Conservation (phyloP, 2,113 vertebrate genomes). For the Numenius arquata region DNA sequence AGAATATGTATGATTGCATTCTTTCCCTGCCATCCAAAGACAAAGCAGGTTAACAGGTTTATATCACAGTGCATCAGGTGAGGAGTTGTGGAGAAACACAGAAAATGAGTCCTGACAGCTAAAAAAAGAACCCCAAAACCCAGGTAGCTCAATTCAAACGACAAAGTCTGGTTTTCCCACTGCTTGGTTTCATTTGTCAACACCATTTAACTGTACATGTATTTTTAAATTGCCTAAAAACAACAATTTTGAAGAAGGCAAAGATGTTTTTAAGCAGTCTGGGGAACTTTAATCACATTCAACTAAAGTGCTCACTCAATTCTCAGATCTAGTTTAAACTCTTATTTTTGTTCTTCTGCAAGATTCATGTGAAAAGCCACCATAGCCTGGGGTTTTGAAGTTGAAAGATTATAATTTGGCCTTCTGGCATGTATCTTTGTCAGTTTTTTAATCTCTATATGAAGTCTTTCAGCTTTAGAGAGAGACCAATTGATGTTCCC, state of each 20-base stretch:
- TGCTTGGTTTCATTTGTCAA: constrained; percentile 52
- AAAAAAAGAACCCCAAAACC: not conserved
- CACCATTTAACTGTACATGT: not conserved
- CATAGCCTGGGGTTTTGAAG: constrained; percentile 63
- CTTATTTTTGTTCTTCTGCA: constrained; percentile 66
- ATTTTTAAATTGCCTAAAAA: constrained; percentile 34
- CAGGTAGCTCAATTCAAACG: constrained; percentile 5
- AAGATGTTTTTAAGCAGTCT: constrained; percentile 23
- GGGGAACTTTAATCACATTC: constrained; percentile 42
- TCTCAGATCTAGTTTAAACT: constrained; percentile 55
- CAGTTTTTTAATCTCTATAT: constrained; percentile 67
- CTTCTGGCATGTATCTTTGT: constrained; percentile 62
- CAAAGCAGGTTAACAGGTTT: not conserved
- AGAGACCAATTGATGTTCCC: constrained; percentile 43
- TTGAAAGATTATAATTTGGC: constrained; percentile 65
- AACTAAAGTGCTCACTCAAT: constrained; percentile 33
- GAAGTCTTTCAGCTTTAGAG: constrained; percentile 40
- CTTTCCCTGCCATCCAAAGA: not conserved
- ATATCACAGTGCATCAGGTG: not conserved
- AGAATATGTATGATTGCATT: not conserved
- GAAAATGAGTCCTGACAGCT: not conserved
- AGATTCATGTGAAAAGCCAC: constrained; percentile 60
- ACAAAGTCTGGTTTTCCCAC: not conserved
- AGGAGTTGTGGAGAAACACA: not conserved
- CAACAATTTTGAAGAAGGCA: not conserved